Evolutionary conservation across 2,797 vertebrate species (phyloP).

Genomic region (Sebastiscus tertius): DNA sequence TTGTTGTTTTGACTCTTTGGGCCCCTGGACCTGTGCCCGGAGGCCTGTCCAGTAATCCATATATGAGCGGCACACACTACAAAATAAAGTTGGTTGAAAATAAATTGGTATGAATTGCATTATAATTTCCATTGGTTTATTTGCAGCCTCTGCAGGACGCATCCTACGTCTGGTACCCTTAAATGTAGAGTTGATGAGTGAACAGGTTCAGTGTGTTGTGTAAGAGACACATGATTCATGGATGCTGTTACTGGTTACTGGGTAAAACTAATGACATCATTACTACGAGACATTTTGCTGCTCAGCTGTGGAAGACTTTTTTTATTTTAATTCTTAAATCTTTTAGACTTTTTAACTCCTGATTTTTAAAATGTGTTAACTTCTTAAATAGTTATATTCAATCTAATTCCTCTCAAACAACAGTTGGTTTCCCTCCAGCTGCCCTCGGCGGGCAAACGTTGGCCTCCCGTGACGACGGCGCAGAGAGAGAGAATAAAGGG

Average conservation of each 20-base stretch:
- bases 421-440: constrained; percentile 62
- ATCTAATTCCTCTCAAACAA: constrained; percentile 5
- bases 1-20: too few relatives aligned
- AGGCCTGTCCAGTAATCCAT: too few relatives aligned
- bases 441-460: constrained; percentile 11
- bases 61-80: too few relatives aligned
- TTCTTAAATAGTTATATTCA: neutral
- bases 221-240: neutral
- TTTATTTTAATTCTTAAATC: neutral
- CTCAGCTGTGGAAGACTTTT: neutral
- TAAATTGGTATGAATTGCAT: too few relatives aligned
- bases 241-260: neutral
- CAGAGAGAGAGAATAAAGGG: constrained; percentile 35
- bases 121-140: too few relatives aligned
- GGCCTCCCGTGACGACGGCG: constrained; percentile 36
- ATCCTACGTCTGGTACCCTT: neutral
- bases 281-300: neutral
- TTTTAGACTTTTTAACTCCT: neutral
- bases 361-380: neutral
- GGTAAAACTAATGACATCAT: neutral
- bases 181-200: neutral
- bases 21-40: too few relatives aligned
- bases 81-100: too few relatives aligned
- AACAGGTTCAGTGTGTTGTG: neutral
- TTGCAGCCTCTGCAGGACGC: too few relatives aligned